phyloP scores from a whole-genome alignment of 2,888 invertebrate species.

The Drosophila histrio region DNA sequence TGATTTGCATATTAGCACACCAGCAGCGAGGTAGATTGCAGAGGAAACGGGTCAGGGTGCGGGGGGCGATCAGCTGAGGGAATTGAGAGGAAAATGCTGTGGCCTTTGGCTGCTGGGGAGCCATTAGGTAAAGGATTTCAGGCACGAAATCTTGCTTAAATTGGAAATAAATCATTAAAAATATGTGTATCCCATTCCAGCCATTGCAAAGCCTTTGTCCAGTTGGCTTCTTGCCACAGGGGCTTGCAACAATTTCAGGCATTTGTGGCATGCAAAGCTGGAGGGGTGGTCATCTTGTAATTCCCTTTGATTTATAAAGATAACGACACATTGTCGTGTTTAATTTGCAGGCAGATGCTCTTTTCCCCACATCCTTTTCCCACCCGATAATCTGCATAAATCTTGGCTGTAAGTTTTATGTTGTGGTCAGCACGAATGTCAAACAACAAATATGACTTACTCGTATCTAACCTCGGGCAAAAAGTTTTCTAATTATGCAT shows the following conservation, averaged over 20 bases:
- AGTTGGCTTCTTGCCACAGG: constrained; percentile 40
- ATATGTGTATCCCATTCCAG: constrained; percentile 50
- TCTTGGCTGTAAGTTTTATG: constrained; percentile 39
- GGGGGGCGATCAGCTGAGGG: background rate
- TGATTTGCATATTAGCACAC: constrained; percentile 81
- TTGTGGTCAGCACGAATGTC: constrained; percentile 41
- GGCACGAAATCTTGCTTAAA: constrained; percentile 73
- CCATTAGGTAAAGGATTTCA: constrained; percentile 69
- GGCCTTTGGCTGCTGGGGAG: constrained; percentile 31
- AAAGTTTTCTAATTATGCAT: constrained; percentile 77
- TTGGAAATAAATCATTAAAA: constrained; percentile 83
- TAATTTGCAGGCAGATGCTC: constrained; percentile 54
- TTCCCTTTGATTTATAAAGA: constrained; percentile 81
- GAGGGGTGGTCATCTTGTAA: constrained; percentile 54
- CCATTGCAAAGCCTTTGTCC: constrained; percentile 26
- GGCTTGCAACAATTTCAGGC: constrained; percentile 50
- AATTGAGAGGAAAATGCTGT: background rate
- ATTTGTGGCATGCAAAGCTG: constrained; percentile 47
- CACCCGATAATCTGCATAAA: constrained; percentile 39
- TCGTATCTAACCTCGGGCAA: constrained; percentile 16
- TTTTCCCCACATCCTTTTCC: background rate
- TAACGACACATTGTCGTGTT: constrained; percentile 72
- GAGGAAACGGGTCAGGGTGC: background rate
- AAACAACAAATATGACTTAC: constrained; percentile 64
- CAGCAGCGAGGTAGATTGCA: constrained; percentile 16